phyloP scores from a whole-genome alignment of 2,113 vertebrate species.

The Haliaeetus leucogaster region DNA sequence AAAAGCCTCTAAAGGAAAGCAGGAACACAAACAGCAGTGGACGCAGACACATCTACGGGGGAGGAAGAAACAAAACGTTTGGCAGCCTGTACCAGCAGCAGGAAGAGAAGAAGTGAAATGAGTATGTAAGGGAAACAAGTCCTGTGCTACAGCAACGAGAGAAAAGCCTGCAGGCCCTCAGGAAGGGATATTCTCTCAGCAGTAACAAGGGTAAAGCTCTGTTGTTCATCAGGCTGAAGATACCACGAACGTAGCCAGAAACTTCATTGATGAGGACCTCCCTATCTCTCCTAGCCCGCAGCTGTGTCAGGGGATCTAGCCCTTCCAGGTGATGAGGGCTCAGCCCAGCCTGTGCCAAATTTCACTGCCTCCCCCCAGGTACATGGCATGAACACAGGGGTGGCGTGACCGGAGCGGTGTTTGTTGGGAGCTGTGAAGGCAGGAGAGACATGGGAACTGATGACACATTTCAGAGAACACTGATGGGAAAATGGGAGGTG shows the following conservation, averaged over 20 bases:
- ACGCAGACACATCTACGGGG: neutral
- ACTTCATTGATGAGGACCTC: neutral
- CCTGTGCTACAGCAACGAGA: neutral
- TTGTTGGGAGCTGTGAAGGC: neutral
- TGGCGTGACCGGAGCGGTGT: accelerated
- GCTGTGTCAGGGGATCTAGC: neutral
- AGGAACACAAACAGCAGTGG: neutral
- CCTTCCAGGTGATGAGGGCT: neutral
- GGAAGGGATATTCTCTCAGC: neutral
- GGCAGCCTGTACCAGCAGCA: neutral
- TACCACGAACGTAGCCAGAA: accelerated
- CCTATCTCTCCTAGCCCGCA: neutral
- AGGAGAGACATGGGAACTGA: neutral
- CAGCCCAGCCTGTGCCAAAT: neutral
- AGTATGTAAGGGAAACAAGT: neutral
- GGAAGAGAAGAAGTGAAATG: neutral
- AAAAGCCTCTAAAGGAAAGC: neutral
- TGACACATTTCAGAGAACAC: neutral
- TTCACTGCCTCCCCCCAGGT: neutral
- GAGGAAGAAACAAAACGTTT: neutral
- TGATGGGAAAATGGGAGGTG: neutral
- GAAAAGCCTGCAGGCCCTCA: neutral
- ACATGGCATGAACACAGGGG: neutral
- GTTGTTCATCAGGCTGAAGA: neutral
- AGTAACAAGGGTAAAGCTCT: neutral